Percentiles rank a stretch among this genome's conserved stretches.
phyloP scores from a whole-genome alignment of 1,140 invertebrate genomes.

The Rhagoletis pomonella region DNA sequence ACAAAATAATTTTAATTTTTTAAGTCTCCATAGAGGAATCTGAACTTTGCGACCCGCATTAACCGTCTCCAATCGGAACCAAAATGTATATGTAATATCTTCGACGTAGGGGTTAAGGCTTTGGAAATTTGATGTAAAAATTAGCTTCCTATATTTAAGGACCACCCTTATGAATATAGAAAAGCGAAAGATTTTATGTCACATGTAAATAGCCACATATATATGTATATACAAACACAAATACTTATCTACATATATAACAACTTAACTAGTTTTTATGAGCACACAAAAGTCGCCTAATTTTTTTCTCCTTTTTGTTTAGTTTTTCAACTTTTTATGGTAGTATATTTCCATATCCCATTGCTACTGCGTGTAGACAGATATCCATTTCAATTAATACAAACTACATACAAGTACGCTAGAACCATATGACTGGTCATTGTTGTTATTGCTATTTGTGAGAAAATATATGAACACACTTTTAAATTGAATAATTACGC shows the following conservation, averaged over 20 bases:
- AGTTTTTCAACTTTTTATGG: conserved; percentile 9
- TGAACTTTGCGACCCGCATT: too few species aligned
- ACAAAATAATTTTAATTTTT: too few species aligned
- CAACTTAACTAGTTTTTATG: conserved; percentile 30
- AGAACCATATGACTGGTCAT: background rate
- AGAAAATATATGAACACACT: conserved; percentile 16
- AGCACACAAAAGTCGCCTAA: conserved; percentile 27
- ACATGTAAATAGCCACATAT: background rate
- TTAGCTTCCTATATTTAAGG: too few species aligned
- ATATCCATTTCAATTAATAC: conserved; percentile 20
- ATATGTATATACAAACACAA: background rate
- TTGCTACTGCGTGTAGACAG: background rate
- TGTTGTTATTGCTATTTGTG: background rate
- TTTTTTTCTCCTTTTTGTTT: background rate
- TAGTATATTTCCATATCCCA: background rate
- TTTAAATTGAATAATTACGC: conserved; percentile 48
- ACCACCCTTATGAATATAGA: too few species aligned
- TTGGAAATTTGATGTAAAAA: too few species aligned
- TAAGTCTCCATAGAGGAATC: too few species aligned
- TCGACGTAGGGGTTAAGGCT: too few species aligned
- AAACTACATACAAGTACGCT: background rate
- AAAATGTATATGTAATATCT: too few species aligned
- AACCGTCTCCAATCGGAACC: too few species aligned
- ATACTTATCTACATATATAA: background rate
- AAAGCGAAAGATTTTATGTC: background rate